Base-by-base conservation (phyloP, 2,888 invertebrate genomes). In the Andrena praecox region DNA sequence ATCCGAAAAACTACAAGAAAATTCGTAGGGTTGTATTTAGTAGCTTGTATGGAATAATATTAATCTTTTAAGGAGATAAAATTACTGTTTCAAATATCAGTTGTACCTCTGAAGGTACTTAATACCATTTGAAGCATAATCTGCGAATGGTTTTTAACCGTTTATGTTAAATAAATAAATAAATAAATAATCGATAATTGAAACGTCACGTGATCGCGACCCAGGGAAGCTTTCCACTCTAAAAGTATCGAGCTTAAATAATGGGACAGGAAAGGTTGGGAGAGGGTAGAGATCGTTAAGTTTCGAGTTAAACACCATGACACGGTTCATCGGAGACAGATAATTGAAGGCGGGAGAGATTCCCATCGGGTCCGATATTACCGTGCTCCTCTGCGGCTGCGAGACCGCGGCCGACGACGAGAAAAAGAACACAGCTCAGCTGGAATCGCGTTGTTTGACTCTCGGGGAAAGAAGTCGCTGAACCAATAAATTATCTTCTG, bases 401-500 rank as follows among this genome's bases (percentile, higher is more conserved):
- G 73, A 62, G 71, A 67, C 70, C 66, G 59, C 74, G 60, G 69
- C 75, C 75, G 69, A 62, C 60, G 63, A 63, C 50, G 68, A 42
- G 64, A 54, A 35, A 31, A 68, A 75, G 52, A 68, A 60, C 56
- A 24, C 63, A 24, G 54, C 54, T 56, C 56, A 27, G 72, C 78
- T 82, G 80, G 86, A 84, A 84, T 79, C 77, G 75, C 73, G 77
- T 60, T 73, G 85, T 42, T 63, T 42, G 64, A 74, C 74, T 70
- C 68, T 31, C 24, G 60, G 24, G 82, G 64, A 79, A 80, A 68
- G 82, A 82, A 85, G 73, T 87, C 85, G 82, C 80, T 80, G 87
- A 88, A 85, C 85, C 88, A 88, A 87, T 85, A 87, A 88, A 87
- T 88, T 88, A 88, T 88, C 85, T 86, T 62, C 68, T 73, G 73